These are phyloP conservation scores for Aptenodytes forsteri DNA, from an alignment of 2,113 vertebrate genomes.

Conservation along the genomic window DNA sequence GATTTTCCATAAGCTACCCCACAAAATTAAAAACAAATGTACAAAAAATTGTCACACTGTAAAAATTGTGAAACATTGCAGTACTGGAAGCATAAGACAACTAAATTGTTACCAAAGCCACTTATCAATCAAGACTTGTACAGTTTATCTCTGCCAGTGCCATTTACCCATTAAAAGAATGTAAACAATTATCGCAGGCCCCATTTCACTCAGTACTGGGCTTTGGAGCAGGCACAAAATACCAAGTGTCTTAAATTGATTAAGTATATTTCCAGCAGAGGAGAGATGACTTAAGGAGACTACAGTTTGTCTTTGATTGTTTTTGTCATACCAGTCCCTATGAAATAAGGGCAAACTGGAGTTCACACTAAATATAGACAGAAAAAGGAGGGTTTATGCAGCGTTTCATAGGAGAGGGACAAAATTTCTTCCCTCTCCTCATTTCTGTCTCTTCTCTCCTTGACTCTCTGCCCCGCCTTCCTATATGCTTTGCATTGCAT, in stretches of 20 bases:
- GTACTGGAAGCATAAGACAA: neutral
- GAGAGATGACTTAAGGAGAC: neutral
- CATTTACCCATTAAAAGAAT: neutral
- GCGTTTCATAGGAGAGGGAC: neutral
- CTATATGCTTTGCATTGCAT: neutral
- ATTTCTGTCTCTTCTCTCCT: neutral
- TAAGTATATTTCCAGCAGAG: neutral
- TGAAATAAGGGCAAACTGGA: neutral
- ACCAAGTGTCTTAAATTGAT: neutral
- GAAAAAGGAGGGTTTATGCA: neutral
- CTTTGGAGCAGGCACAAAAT: neutral
- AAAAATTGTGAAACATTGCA: neutral
- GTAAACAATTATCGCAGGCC: neutral
- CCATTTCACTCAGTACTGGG: neutral
- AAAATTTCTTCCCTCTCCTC: neutral
- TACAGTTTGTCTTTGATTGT: neutral
- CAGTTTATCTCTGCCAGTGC: neutral
- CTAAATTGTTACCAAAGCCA: neutral
- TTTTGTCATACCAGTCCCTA: neutral
- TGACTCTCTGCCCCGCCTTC: neutral
- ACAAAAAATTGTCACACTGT: neutral
- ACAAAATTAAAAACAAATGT: neutral
- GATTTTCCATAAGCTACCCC: conserved; percentile 21
- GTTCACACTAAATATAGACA: neutral
- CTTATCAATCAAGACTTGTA: neutral